Conservation (phyloP, 2,113 vertebrate species). For the Chamaea fasciata region DNA sequence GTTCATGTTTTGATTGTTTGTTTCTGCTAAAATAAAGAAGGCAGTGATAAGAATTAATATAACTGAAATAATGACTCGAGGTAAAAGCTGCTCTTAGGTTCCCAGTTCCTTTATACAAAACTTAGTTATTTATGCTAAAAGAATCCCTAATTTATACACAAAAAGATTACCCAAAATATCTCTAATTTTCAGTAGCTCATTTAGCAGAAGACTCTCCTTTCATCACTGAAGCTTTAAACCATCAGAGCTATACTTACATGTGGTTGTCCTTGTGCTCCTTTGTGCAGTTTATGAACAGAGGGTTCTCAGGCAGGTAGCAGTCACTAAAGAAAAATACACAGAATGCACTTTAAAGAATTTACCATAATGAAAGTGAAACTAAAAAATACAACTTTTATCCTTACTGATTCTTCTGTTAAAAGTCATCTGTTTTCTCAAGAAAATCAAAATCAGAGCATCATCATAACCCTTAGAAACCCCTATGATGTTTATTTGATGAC, state of each 20-base stretch:
- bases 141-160: not conserved
- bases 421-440: not conserved
- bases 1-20: slow-evolving; percentile 22
- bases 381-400: not conserved
- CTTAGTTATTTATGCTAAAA: not conserved
- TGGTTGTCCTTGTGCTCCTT: not conserved
- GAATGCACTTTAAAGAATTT: not conserved
- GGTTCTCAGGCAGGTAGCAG: slow-evolving; percentile 75
- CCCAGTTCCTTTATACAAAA: not conserved
- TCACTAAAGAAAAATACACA: slow-evolving; percentile 52
- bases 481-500: not conserved
- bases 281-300: slow-evolving; percentile 73
- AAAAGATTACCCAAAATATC: not conserved
- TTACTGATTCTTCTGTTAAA: not conserved
- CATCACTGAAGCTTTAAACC: not conserved
- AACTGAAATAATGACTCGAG: not conserved
- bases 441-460: not conserved
- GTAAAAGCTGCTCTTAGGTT: not conserved
- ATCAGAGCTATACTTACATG: slow-evolving; percentile 45
- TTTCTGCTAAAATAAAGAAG: slow-evolving; percentile 22
- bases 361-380: not conserved
- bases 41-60: not conserved
- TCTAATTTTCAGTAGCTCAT: not conserved
- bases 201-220: not conserved
- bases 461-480: not conserved